Base-by-base conservation (phyloP, 2,113 vertebrate genomes). In the Syngnathoides biaculeatus region DNA sequence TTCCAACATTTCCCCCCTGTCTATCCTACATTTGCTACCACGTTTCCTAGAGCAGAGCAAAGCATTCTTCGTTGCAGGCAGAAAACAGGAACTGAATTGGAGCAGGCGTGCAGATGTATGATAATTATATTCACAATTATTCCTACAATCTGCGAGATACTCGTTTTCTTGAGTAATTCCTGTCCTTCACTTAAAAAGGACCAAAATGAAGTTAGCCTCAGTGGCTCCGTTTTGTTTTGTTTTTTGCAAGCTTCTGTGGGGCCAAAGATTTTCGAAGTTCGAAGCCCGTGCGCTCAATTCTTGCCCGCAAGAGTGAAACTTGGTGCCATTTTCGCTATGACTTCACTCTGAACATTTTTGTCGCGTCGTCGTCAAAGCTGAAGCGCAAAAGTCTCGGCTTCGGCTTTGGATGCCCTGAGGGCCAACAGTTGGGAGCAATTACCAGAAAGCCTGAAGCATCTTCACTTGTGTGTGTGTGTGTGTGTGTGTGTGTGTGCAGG, bases 321-420 rank as follows among this genome's bases (percentile, higher is more conserved):
- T 2, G 14, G 8, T n/a, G n/a, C 8, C n/a, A 19, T 11, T 59
- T 39, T 59, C n/a, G 19, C 20, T 20, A 20, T 59, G 30, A 35
- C 30, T 35, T 35, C 30, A 35, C 30, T 35, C 6, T 9, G 52
- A 53, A 17, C 2, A 42, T 64, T 30, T 69, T 63, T 80, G 67
- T 67, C 73, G 69, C 64, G 42, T 79, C 43, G 39, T 65, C 78
- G 76, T 78, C 69, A 62, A 77, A 61, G 67, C 71, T 77, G 67
- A 50, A 69, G 74, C 78, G 77, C 40, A 24, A 35, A 78, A 78
- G 58, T 57, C 67, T 77, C 63, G 30, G 75, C 55, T 77, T 80
- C 80, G 80, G 74, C n/a, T 77, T 87, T 87, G 87, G 81, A 62
- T 79, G 81, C 80, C 77, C 77, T 79, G 73, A 73, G 84, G 85